Base-by-base conservation (phyloP, 2,888 invertebrate genomes). In the Parnassius apollo region DNA sequence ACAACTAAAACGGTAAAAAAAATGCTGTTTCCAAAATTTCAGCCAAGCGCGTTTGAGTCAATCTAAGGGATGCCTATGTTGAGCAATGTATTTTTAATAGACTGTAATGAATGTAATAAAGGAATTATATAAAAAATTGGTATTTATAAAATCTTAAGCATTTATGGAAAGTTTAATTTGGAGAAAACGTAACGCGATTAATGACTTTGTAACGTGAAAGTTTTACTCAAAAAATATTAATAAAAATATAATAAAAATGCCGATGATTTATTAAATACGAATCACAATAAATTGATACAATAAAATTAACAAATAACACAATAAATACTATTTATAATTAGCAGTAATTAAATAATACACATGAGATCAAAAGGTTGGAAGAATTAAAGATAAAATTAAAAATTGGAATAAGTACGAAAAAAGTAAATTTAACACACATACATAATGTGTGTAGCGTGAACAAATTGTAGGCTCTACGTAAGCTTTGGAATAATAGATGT, bases 401-500 rank as follows among this genome's bases (percentile, higher is more conserved):
- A 57, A 18, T 12, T 45, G 11, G 53, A 48, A 59, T 59, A 63
- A 59, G 55, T 56, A 59, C 59, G 46, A 51, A 49, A 50, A 25
- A 52, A 46, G 25, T 49, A 35, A 50, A 55, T 42, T 45, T 46
- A 45, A 61, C 52, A 51, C 52, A 51, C 46, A 56, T 18, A 57
- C 18, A 18, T 18, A 1, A 57, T 10, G 35, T 57, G 51, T 57
- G 56, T 46, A 7, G 13, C 35, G 11, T n/a, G 22, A 59, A 55
- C 13, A 55, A 52, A 13, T 13, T 44, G 50, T 54, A 62, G 48
- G 48, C 35, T 25, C 59, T 64, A 64, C 63, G n/a, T 46, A 52
- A 42, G 57, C 64, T 64, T 64, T 64, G 64, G 64, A 53, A 64
- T 59, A 4, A 59, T 52, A 64, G 64, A 59, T 64, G 64, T 42